Evolutionary conservation across 2,888 invertebrate species (phyloP).

Genomic region (Gari tellinella): DNA sequence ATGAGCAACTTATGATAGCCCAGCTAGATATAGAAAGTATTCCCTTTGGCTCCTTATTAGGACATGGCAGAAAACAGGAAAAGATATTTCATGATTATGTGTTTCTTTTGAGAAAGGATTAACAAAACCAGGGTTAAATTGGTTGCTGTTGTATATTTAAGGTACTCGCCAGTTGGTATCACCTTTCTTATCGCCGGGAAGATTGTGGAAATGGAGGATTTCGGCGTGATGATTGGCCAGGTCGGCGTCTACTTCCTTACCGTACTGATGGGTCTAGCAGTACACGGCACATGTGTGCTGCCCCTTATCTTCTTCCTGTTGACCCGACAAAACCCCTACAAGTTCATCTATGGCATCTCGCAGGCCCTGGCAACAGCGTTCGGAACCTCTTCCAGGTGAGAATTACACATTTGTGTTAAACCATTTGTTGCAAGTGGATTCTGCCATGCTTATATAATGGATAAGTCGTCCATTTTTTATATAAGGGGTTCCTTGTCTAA

Average conservation of each 20-base stretch:
- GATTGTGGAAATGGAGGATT: conserved; percentile 95
- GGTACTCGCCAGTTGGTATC: conserved; percentile 82
- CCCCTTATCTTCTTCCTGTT: conserved; percentile 91
- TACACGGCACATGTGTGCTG: conserved; percentile 96
- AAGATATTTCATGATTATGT: too few species aligned
- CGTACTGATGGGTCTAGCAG: conserved; percentile 91
- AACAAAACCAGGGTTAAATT: too few species aligned
- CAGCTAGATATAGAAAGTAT: too few species aligned
- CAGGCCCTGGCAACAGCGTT: conserved; percentile 96
- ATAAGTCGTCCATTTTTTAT: too few species aligned
- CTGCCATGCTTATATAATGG: too few species aligned
- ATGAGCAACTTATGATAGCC: too few species aligned
- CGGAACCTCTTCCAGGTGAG: conserved; percentile 94
- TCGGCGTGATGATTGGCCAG: conserved; percentile 92
- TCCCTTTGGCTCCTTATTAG: too few species aligned
- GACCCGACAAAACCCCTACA: conserved; percentile 80
- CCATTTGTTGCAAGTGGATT: too few species aligned
- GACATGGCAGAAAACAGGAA: too few species aligned
- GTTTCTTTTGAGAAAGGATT: too few species aligned
- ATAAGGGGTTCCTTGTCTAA: too few species aligned
- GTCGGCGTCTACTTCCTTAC: conserved; percentile 97
- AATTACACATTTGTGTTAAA: neutral
- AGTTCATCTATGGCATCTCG: conserved; percentile 78
- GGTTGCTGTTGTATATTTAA: conserved; percentile 41
- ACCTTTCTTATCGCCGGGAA: conserved; percentile 90